These are phyloP conservation scores for Macrosiphum euphorbiae DNA, from an alignment of 2,888 invertebrate genomes.

Conservation along the genomic window DNA sequence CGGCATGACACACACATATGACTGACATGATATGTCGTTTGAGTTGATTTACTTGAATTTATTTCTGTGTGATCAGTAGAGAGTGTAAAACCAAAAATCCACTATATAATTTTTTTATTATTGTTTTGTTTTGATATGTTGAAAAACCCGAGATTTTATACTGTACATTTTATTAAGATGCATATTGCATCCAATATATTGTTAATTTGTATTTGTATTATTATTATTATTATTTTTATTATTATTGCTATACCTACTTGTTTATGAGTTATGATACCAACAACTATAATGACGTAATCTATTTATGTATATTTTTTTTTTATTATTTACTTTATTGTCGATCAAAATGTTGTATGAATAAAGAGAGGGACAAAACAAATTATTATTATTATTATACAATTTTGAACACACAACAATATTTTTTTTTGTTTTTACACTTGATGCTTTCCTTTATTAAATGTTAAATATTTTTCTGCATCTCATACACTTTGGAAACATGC, in stretches of 20 bases:
- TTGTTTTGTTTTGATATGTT: constrained; percentile 26
- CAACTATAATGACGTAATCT: constrained; percentile 40
- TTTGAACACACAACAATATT: neutral
- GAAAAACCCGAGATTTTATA: constrained; percentile 15
- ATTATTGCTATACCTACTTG: constrained; percentile 24
- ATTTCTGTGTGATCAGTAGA: neutral
- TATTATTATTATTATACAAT: neutral
- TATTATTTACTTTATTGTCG: constrained; percentile 32
- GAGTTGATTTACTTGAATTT: neutral
- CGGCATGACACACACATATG: constrained; percentile 66
- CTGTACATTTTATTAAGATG: constrained; percentile 18
- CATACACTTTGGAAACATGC: neutral
- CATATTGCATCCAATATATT: neutral
- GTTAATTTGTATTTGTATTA: constrained; percentile 39
- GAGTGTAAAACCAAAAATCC: constrained; percentile 46
- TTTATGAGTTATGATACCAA: constrained; percentile 23
- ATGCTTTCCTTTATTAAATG: neutral
- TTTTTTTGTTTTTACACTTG: neutral
- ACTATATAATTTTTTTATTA: neutral
- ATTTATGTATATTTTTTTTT: constrained; percentile 36
- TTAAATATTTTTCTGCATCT: neutral
- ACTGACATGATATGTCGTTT: constrained; percentile 8
- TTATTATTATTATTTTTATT: constrained; percentile 33
- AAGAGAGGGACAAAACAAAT: constrained; percentile 33
- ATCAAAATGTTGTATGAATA: constrained; percentile 53